Evolutionary conservation across 2,797 vertebrate genomes (phyloP).

Genomic region (Helarctos malayanus): DNA sequence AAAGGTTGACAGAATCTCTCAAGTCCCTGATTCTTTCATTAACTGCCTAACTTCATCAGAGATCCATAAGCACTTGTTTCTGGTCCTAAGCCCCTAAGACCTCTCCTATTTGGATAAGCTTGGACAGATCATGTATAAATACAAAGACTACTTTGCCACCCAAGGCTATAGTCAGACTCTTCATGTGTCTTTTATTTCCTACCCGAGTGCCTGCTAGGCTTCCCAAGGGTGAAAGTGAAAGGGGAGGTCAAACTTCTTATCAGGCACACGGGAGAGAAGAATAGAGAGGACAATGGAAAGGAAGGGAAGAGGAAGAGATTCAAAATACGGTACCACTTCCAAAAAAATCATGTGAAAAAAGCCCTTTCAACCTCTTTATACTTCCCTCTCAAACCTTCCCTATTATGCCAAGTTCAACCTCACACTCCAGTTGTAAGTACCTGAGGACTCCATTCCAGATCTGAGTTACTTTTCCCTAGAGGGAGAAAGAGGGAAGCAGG

Average conservation of each 20-base stretch:
- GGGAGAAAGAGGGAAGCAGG: not conserved
- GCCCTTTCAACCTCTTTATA: not conserved
- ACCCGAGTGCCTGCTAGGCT: not conserved
- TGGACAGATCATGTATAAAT: not conserved
- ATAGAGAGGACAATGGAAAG: not conserved
- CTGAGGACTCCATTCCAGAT: not conserved
- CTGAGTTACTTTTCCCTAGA: not conserved
- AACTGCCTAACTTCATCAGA: not conserved
- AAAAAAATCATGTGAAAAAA: not conserved
- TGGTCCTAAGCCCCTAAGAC: not conserved
- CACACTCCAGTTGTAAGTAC: not conserved
- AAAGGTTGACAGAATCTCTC: conserved; percentile 17
- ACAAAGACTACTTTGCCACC: not conserved
- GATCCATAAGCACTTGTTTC: not conserved
- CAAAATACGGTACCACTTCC: not conserved
- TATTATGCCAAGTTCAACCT: not conserved
- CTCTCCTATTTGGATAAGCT: not conserved
- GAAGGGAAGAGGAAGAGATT: not conserved
- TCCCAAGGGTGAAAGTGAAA: not conserved
- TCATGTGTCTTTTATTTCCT: not conserved
- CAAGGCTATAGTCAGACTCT: not conserved
- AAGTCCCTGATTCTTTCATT: not conserved
- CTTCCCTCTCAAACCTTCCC: not conserved
- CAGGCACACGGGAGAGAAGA: not conserved
- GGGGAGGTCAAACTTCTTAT: not conserved